phyloP scores from a whole-genome alignment of 2,797 vertebrate species.

The Loriculus beryllinus region DNA sequence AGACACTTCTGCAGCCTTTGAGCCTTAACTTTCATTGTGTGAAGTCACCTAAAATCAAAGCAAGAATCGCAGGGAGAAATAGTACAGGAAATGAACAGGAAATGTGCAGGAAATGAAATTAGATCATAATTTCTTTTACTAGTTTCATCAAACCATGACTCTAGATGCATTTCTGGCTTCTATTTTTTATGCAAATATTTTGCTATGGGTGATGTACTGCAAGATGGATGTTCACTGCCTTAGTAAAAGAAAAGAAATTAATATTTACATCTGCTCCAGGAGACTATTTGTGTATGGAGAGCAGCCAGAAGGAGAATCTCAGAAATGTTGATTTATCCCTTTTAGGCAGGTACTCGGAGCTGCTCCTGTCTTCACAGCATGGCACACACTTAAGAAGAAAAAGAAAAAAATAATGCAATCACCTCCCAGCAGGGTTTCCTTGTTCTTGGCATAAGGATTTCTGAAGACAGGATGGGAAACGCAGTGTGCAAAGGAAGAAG shows the following conservation, averaged over 20 bases:
- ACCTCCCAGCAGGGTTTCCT: neutral
- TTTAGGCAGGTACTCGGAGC: slow-evolving; percentile 18
- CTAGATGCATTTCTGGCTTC: slow-evolving; percentile 6
- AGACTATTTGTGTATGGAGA: neutral
- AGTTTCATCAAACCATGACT: neutral
- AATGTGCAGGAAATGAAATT: slow-evolving; percentile 16
- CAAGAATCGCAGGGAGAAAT: neutral
- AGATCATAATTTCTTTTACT: neutral
- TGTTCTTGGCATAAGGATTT: slow-evolving; percentile 5
- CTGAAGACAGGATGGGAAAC: slow-evolving; percentile 2
- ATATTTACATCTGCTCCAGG: neutral
- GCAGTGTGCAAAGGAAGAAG: neutral
- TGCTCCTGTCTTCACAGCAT: neutral
- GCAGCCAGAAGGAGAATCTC: neutral
- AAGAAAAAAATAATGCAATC: slow-evolving; percentile 36
- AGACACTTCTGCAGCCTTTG: neutral
- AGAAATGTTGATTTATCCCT: slow-evolving; percentile 22
- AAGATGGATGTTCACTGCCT: neutral
- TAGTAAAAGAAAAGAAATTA: neutral
- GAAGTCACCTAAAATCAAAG: neutral
- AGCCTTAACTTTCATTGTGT: neutral
- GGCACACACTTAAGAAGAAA: neutral
- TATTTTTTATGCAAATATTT: slow-evolving; percentile 39
- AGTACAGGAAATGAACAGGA: neutral
- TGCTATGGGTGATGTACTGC: neutral